Conservation (phyloP, 2,888 invertebrate genomes). For the Thereva nobilitata region DNA sequence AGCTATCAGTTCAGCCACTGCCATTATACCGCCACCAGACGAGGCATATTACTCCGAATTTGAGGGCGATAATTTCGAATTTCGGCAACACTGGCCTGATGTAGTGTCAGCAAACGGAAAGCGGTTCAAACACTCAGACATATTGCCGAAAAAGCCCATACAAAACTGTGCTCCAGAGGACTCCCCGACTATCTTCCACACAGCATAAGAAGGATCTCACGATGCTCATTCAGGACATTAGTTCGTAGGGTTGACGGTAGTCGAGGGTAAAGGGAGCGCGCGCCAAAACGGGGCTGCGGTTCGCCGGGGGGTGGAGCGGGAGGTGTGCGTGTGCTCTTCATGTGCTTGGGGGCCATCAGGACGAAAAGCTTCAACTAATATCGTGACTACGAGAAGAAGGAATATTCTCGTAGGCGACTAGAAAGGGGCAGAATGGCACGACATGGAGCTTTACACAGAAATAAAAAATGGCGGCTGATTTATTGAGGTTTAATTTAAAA, state of each 20-base stretch:
- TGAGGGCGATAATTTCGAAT: constrained; percentile 22
- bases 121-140: constrained; percentile 14
- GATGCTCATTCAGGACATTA: background rate
- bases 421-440: background rate
- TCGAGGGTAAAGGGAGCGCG: no score
- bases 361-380: constrained; percentile 15
- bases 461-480: constrained; percentile 39
- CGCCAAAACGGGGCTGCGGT: background rate
- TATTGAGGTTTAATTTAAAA: constrained; percentile 42
- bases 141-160: constrained; percentile 4
- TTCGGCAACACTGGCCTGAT: constrained; percentile 10
- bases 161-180: constrained; percentile 8
- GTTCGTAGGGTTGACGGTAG: no score
- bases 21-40: background rate
- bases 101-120: constrained; percentile 23
- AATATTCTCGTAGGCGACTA: background rate
- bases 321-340: constrained; percentile 7
- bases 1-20: constrained; percentile 12
- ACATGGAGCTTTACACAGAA: constrained; percentile 4
- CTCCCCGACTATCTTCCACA: background rate
- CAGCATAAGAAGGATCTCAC: constrained; percentile 2
- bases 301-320: background rate
- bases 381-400: constrained; percentile 28
- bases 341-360: constrained; percentile 1
- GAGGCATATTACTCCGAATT: constrained; percentile 21